These are phyloP conservation scores for Cephus rjabovi DNA, from an alignment of 2,888 invertebrate species.

Conservation along the genomic window DNA sequence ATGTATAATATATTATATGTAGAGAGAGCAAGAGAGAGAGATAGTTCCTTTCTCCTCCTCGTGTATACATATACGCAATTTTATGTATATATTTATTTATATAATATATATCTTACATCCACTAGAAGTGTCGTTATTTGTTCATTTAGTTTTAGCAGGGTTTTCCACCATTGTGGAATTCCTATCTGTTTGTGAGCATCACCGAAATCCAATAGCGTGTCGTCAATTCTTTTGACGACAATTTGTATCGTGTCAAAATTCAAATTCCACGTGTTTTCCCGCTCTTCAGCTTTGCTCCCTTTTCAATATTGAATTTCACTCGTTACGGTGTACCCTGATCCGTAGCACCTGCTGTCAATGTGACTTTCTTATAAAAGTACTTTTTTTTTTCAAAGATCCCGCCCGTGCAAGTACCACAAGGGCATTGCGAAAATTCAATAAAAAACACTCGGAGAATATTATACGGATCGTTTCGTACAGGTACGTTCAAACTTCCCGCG, in stretches of 20 bases:
- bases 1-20: neutral
- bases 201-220: neutral
- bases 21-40: neutral
- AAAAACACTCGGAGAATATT: neutral
- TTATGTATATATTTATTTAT: conserved; percentile 1
- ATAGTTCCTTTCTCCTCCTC: neutral
- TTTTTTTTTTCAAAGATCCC: neutral
- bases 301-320: neutral
- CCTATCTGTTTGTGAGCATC: neutral
- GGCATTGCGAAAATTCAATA: neutral
- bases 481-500: neutral
- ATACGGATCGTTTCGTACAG: neutral
- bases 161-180: neutral
- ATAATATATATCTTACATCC: neutral
- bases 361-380: neutral
- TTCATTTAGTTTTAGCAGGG: neutral
- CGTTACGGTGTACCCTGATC: conserved; percentile 1
- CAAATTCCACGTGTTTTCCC: neutral
- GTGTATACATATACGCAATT: neutral
- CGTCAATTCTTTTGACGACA: neutral
- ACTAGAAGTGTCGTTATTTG: neutral
- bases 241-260: neutral
- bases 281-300: neutral
- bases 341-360: neutral
- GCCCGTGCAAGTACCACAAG: neutral